Percentiles rank a stretch among this genome's conserved stretches.
Evolutionary conservation across 2,888 invertebrate species (phyloP).

Genomic region (Stictocephala bisonia): DNA sequence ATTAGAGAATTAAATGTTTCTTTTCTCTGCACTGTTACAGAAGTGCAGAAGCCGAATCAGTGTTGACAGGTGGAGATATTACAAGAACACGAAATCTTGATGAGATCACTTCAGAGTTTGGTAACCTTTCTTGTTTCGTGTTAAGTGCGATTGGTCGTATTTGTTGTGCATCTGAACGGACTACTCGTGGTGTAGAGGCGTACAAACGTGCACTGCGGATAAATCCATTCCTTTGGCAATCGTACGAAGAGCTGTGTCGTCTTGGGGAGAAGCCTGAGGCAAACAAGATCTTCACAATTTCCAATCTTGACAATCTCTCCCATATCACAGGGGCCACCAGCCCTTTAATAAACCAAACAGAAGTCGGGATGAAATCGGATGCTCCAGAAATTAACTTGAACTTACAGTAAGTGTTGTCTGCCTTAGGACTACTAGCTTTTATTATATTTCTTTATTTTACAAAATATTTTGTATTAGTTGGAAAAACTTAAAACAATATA

Average conservation of each 20-base stretch:
- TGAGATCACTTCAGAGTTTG: slow-evolving; percentile 86
- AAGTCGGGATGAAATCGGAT: slow-evolving; percentile 5
- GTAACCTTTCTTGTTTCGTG: slow-evolving; percentile 91
- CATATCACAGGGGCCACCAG: slow-evolving; percentile 49
- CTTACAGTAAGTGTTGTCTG: slow-evolving; percentile 35
- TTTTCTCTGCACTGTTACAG: no score
- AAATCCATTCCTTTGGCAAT: slow-evolving; percentile 96
- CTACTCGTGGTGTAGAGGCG: slow-evolving; percentile 67
- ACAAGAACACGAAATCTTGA: slow-evolving; percentile 69
- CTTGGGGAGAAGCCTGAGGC: slow-evolving; percentile 91
- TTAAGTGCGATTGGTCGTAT: slow-evolving; percentile 89
- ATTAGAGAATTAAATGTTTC: slow-evolving; percentile 8
- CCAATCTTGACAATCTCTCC: slow-evolving; percentile 73
- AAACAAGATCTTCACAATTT: slow-evolving; percentile 79
- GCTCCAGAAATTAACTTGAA: slow-evolving; percentile 16
- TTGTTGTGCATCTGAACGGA: slow-evolving; percentile 85
- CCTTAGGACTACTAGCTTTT: no score
- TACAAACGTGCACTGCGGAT: slow-evolving; percentile 76
- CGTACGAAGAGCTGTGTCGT: slow-evolving; percentile 89
- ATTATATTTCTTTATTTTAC: no score
- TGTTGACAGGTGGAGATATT: slow-evolving; percentile 70
- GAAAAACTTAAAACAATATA: no score
- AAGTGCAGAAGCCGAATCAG: slow-evolving; percentile 79
- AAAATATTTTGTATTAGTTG: no score
- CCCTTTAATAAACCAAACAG: background rate